These are phyloP conservation scores for Meloe dianella DNA, from an alignment of 2,888 invertebrate genomes.

Conservation along the genomic window DNA sequence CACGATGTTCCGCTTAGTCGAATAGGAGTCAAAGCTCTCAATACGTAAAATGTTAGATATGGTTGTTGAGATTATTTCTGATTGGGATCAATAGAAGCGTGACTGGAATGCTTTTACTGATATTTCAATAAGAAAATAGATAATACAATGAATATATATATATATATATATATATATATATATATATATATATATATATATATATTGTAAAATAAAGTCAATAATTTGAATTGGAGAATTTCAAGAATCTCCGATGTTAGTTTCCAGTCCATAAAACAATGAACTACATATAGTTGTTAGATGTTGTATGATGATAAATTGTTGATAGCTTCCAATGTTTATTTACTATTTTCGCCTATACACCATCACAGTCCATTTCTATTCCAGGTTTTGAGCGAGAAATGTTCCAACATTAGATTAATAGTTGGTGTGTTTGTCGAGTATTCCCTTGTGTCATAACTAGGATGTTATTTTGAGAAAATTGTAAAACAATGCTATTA, in stretches of 20 bases:
- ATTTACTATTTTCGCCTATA: background rate
- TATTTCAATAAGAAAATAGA: background rate
- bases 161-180: too few species aligned
- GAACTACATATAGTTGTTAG: background rate
- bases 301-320: slow-evolving; percentile 8
- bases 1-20: background rate
- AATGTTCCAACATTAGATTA: background rate
- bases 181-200: too few species aligned
- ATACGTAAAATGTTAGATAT: slow-evolving; percentile 3
- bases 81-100: slow-evolving; percentile 1
- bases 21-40: background rate
- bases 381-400: background rate
- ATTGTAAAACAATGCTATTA: background rate
- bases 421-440: background rate
- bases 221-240: slow-evolving; percentile 1
- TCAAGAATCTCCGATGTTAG: background rate
- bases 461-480: background rate
- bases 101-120: background rate
- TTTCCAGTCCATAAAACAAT: slow-evolving; percentile 10
- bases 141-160: too few species aligned
- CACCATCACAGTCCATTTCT: background rate
- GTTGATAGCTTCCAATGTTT: background rate
- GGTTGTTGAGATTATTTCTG: background rate
- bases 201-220: background rate
- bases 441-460: background rate